phyloP scores from a whole-genome alignment of 1,140 invertebrate genomes.

The Temnothorax nylanderi region DNA sequence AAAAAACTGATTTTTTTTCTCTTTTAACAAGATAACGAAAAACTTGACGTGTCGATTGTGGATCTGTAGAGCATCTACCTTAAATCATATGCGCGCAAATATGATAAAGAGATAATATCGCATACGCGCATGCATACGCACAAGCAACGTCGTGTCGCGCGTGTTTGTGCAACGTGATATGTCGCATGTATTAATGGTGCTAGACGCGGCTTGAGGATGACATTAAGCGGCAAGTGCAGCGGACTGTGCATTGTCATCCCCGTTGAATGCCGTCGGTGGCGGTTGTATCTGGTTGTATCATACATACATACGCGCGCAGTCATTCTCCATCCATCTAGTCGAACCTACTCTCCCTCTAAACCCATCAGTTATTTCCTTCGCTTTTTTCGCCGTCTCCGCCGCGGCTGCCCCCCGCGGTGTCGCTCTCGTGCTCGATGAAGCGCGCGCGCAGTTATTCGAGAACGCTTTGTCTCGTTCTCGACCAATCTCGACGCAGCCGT shows the following conservation, averaged over 20 bases:
- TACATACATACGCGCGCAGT: neutral
- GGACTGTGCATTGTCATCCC: slow-evolving; percentile 74
- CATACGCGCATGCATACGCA: neutral
- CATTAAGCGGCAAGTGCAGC: slow-evolving; percentile 76
- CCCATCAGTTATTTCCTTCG: slow-evolving; percentile 21
- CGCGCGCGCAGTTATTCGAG: neutral
- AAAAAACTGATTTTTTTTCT: neutral
- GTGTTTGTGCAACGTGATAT: slow-evolving; percentile 35
- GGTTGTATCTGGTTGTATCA: slow-evolving; percentile 41
- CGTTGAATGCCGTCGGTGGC: slow-evolving; percentile 67
- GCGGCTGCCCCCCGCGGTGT: neutral
- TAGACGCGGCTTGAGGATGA: slow-evolving; percentile 74
- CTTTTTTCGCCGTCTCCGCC: slow-evolving; percentile 13
- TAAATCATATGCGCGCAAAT: slow-evolving; percentile 5
- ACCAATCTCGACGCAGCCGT: slow-evolving; percentile 2
- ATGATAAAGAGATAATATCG: slow-evolving; percentile 23
- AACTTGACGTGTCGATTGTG: neutral
- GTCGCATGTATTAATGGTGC: slow-evolving; percentile 73
- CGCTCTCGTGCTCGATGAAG: slow-evolving; percentile 16
- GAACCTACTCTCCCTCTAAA: neutral
- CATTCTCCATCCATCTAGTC: slow-evolving; percentile 22
- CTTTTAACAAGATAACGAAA: neutral
- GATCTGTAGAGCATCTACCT: neutral
- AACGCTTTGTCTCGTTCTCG: slow-evolving; percentile 48
- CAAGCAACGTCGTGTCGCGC: slow-evolving; percentile 40